phyloP scores from a whole-genome alignment of 2,888 invertebrate species.

The Onchidella celtica region DNA sequence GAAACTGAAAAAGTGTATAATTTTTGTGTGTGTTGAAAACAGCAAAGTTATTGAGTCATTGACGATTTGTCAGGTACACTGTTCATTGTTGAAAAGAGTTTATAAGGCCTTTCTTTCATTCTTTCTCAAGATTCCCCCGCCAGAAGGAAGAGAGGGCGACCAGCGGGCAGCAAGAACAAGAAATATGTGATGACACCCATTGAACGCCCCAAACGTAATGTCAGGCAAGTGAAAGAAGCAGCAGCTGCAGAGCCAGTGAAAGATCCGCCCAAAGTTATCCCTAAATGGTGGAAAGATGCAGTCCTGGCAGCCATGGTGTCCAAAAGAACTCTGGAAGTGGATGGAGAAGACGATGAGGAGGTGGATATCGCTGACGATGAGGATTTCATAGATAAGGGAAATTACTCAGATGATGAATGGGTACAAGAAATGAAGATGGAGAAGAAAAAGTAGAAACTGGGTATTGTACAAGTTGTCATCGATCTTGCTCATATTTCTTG shows the following conservation, averaged over 20 bases:
- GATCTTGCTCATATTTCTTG: too few relatives aligned
- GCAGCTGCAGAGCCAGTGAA: not conserved
- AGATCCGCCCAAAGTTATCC: not conserved
- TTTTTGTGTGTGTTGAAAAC: too few relatives aligned
- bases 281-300: conserved; percentile 49
- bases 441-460: not conserved
- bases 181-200: not conserved
- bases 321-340: conserved; percentile 31
- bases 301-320: conserved; percentile 42
- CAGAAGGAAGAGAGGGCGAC: not conserved
- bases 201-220: conserved; percentile 8
- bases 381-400: conserved; percentile 41
- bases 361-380: conserved; percentile 29
- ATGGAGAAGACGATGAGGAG: conserved; percentile 1
- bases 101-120: not conserved
- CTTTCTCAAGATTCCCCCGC: not conserved
- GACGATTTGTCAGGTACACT: too few relatives aligned
- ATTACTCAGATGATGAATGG: conserved; percentile 50
- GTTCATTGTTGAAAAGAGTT: not conserved
- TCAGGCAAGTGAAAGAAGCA: not conserved
- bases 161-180: conserved; percentile 2
- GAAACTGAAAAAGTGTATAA: too few relatives aligned
- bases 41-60: too few relatives aligned
- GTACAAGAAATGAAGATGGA: not conserved
- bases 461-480: too few relatives aligned